Percentiles rank a stretch among this genome's conserved stretches.
phyloP scores from a whole-genome alignment of 2,113 vertebrate genomes.

The Zootoca vivipara region DNA sequence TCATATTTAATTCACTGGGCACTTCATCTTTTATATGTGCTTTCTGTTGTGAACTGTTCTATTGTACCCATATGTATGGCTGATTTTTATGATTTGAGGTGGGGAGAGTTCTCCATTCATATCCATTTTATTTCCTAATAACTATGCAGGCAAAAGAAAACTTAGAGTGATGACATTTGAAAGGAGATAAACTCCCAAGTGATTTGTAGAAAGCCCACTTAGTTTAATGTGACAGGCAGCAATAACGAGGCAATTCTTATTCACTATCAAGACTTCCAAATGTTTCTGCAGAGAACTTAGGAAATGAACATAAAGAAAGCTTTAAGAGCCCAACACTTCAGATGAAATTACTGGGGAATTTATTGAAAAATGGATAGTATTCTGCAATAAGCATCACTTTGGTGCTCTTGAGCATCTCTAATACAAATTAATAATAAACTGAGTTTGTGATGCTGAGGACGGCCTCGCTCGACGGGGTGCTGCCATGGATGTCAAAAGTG shows the following conservation, averaged over 20 bases:
- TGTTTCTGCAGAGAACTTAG: slow-evolving; percentile 15
- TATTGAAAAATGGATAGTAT: slow-evolving; percentile 8
- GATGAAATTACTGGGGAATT: slow-evolving; percentile 8
- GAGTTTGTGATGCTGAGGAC: neutral
- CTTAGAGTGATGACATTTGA: slow-evolving; percentile 9
- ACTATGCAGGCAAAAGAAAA: slow-evolving; percentile 15
- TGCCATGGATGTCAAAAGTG: neutral
- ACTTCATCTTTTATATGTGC: slow-evolving; percentile 25
- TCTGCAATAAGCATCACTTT: neutral
- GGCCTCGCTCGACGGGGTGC: neutral
- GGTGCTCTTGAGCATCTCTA: neutral
- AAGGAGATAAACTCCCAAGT: slow-evolving; percentile 42
- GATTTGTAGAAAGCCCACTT: slow-evolving; percentile 14
- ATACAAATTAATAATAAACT: slow-evolving; percentile 6
- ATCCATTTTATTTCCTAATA: slow-evolving; percentile 44
- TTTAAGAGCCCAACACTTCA: slow-evolving; percentile 30
- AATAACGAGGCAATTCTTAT: slow-evolving; percentile 29
- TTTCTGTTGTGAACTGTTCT: slow-evolving; percentile 13
- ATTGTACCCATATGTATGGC: slow-evolving; percentile 24
- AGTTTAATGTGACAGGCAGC: slow-evolving; percentile 28
- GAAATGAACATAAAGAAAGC: slow-evolving; percentile 17
- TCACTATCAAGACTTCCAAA: slow-evolving; percentile 1
- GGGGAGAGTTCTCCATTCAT: slow-evolving; percentile 29
- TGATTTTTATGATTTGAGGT: slow-evolving; percentile 22
- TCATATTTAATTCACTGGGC: slow-evolving; percentile 34